A percentile compares a stretch with the other conserved stretches of the same genome.
Evolutionary conservation across 1,140 invertebrate species (phyloP).

Genomic region (Scaptomyza graminum): DNA sequence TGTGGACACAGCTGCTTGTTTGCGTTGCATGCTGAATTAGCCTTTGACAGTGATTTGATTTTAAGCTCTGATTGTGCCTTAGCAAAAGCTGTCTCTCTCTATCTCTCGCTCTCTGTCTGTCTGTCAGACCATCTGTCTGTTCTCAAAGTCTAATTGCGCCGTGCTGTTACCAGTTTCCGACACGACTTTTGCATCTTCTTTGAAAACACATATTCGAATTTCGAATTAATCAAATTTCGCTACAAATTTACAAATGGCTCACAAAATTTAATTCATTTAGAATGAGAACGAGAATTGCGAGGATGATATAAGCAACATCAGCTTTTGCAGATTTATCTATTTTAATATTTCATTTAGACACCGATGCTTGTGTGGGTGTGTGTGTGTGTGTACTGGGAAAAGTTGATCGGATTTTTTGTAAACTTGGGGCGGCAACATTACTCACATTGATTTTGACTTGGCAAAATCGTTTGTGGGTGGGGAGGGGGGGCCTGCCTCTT

Average conservation of each 20-base stretch:
- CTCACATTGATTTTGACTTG: slow-evolving; percentile 34
- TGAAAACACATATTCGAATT: neutral
- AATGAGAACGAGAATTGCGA: neutral
- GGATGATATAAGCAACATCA: neutral
- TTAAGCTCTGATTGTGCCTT: slow-evolving; percentile 32
- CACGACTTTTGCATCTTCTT: neutral
- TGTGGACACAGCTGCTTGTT: slow-evolving; percentile 21
- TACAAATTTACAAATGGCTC: neutral
- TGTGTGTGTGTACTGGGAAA: too few relatives aligned
- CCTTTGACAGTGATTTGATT: slow-evolving; percentile 53
- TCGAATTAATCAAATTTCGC: slow-evolving; percentile 10
- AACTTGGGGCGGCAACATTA: slow-evolving; percentile 19
- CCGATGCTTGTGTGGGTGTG: too few relatives aligned
- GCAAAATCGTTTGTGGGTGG: neutral
- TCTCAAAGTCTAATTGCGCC: neutral
- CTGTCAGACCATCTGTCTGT: neutral
- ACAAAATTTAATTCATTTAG: slow-evolving; percentile 1
- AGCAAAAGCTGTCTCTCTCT: neutral
- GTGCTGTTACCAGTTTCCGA: neutral
- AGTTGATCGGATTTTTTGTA: slow-evolving; percentile 9
- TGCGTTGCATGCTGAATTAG: slow-evolving; percentile 37
- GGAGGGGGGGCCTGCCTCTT: neutral
- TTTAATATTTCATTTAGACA: slow-evolving; percentile 9
- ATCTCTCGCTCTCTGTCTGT: too few relatives aligned
- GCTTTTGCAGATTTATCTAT: slow-evolving; percentile 1